Percentiles rank a stretch among this genome's conserved stretches.
These are phyloP conservation scores for Eira barbara DNA, from an alignment of 2,113 vertebrate genomes.

Conservation along the genomic window DNA sequence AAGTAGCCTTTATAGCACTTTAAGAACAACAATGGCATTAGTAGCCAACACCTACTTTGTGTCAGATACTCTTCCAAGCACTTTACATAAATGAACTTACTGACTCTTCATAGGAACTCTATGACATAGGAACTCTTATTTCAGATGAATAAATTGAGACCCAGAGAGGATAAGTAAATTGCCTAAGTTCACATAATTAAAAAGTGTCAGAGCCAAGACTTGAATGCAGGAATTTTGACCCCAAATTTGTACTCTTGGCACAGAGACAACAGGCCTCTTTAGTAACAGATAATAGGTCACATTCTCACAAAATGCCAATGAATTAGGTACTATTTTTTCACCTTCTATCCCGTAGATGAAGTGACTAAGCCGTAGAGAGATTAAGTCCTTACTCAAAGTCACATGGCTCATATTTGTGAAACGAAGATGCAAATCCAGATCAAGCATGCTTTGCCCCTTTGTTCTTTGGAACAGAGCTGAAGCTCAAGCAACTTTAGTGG, in stretches of 20 bases:
- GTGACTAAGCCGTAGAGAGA: not conserved
- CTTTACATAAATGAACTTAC: not conserved
- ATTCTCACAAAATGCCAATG: conserved; percentile 9
- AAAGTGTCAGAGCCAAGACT: not conserved
- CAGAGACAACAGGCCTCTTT: not conserved
- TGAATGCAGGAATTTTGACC: not conserved
- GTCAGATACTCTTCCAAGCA: not conserved
- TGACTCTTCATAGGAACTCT: not conserved
- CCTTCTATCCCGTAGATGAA: not conserved
- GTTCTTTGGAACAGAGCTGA: not conserved
- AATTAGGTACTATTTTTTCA: not conserved
- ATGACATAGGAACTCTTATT: not conserved
- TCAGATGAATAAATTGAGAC: not conserved
- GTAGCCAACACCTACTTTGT: not conserved
- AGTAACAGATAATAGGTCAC: not conserved
- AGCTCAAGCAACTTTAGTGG: not conserved
- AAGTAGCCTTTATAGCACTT: not conserved
- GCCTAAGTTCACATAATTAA: not conserved
- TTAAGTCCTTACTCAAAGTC: not conserved
- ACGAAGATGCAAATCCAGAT: not conserved
- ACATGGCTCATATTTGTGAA: not conserved
- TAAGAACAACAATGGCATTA: not conserved
- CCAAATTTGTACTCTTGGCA: not conserved
- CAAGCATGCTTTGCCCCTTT: not conserved
- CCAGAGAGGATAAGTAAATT: not conserved